Percentiles rank a stretch among this genome's conserved stretches.
phyloP scores from a whole-genome alignment of 1,140 invertebrate genomes.

The Acromyrmex heyeri region DNA sequence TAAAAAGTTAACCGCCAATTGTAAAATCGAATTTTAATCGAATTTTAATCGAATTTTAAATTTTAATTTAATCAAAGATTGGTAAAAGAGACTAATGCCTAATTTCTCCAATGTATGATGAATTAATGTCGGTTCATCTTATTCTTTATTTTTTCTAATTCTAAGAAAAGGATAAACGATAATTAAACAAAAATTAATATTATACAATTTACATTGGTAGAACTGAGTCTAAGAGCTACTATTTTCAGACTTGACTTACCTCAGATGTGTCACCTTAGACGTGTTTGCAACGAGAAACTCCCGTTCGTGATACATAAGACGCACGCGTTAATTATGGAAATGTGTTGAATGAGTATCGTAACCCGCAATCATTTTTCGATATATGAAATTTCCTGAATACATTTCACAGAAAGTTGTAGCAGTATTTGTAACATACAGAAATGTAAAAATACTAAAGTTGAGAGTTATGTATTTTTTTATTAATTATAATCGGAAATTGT shows the following conservation, averaged over 20 bases:
- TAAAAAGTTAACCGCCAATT: too few relatives aligned
- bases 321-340: constrained; percentile 19
- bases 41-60: too few relatives aligned
- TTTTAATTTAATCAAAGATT: too few relatives aligned
- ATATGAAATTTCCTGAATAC: background rate
- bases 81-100: too few relatives aligned
- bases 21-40: too few relatives aligned
- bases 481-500: background rate
- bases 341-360: background rate
- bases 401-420: background rate
- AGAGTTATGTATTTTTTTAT: background rate
- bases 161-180: too few relatives aligned
- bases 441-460: background rate
- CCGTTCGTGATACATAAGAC: background rate
- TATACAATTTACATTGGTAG: too few relatives aligned
- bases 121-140: too few relatives aligned
- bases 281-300: background rate
- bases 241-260: background rate
- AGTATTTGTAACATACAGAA: background rate
- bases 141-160: too few relatives aligned
- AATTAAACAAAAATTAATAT: too few relatives aligned
- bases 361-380: background rate
- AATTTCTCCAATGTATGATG: too few relatives aligned
- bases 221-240: too few relatives aligned
- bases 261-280: background rate